Evolutionary conservation across 2,888 invertebrate genomes (phyloP).

Genomic region (Sepiola atlantica): DNA sequence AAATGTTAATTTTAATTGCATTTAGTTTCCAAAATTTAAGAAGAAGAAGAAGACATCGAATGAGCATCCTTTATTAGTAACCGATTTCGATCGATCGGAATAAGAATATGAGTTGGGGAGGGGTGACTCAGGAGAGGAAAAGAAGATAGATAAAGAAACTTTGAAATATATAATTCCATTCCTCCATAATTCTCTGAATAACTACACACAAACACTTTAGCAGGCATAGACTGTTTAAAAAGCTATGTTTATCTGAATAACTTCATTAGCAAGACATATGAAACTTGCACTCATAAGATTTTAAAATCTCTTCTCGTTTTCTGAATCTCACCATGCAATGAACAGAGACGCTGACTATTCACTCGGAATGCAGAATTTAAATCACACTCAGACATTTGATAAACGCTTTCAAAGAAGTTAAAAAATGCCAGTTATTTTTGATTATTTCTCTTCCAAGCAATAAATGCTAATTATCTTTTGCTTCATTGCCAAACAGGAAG

Average conservation of each 20-base stretch:
- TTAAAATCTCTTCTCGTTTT: neutral
- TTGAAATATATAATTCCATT: neutral
- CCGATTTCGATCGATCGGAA: neutral
- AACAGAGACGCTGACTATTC: too few relatives aligned
- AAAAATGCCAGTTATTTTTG: neutral
- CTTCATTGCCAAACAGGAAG: conserved; percentile 32
- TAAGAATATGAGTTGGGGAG: neutral
- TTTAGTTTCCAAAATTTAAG: neutral
- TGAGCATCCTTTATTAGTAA: neutral
- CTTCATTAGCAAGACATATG: neutral
- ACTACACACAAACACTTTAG: neutral
- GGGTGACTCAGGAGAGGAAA: neutral
- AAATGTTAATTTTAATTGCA: neutral
- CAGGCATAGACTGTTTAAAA: neutral
- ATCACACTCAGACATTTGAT: neutral
- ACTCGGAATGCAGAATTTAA: neutral
- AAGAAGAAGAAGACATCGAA: neutral
- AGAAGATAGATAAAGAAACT: neutral
- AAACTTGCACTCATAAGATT: neutral
- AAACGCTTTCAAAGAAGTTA: neutral
- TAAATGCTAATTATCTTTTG: neutral
- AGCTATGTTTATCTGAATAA: neutral
- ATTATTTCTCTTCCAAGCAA: neutral
- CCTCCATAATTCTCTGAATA: neutral
- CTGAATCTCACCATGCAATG: neutral